Evolutionary conservation across 2,113 vertebrate species (phyloP).

Genomic region (Nanorana parkeri): DNA sequence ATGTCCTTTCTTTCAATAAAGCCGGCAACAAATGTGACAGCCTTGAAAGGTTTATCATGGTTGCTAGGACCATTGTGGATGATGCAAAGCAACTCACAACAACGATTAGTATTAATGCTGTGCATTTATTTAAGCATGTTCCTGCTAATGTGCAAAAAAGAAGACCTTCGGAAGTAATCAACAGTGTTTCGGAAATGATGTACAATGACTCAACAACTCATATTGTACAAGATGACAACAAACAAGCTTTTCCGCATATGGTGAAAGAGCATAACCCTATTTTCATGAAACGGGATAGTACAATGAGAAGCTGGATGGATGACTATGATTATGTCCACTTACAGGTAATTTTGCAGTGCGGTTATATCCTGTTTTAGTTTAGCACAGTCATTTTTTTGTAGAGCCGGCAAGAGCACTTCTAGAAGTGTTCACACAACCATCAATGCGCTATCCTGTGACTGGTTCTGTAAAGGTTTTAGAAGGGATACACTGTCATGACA

Average conservation of each 20-base stretch:
- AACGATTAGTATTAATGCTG: conserved; percentile 79
- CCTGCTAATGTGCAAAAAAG: conserved; percentile 61
- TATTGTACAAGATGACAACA: conserved; percentile 72
- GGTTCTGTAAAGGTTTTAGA: no score
- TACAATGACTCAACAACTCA: conserved; percentile 62
- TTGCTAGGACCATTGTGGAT: conserved; percentile 85
- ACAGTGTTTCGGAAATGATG: conserved; percentile 60
- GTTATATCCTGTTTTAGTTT: background rate
- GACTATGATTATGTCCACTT: conserved; percentile 97
- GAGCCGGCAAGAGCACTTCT: no score
- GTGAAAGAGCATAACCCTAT: conserved; percentile 76
- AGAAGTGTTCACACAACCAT: no score
- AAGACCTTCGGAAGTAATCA: conserved; percentile 61
- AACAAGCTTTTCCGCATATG: conserved; percentile 68
- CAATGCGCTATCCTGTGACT: no score
- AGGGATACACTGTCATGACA: no score
- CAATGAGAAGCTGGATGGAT: conserved; percentile 97
- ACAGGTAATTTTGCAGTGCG: conserved; percentile 78
- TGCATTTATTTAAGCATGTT: conserved; percentile 80
- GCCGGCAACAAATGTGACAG: conserved; percentile 86
- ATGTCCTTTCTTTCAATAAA: conserved; percentile 76
- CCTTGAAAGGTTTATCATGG: conserved; percentile 92
- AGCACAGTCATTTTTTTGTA: no score
- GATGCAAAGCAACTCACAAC: conserved; percentile 90
- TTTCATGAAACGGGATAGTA: conserved; percentile 77